Conservation (phyloP, 2,888 invertebrate species). For the Diaperis boleti region DNA sequence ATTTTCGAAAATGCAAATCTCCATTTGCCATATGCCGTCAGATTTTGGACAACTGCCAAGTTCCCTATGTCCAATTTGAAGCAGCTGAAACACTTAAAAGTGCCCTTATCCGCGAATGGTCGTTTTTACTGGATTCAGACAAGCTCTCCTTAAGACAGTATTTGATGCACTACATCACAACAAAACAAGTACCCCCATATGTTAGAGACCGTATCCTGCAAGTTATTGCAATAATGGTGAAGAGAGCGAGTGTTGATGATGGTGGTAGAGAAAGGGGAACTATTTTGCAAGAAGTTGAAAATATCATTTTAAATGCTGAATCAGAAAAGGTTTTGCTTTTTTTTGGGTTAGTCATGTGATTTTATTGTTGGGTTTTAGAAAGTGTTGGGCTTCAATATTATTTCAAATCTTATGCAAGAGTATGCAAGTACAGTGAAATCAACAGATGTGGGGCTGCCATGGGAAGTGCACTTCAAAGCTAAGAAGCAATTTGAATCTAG, state of each 20-base stretch:
- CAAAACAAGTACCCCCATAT: constrained; percentile 78
- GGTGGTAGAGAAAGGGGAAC: constrained; percentile 76
- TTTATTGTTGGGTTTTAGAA: constrained; percentile 75
- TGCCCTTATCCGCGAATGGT: constrained; percentile 88
- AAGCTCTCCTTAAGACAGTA: constrained; percentile 81
- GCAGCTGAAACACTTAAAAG: constrained; percentile 85
- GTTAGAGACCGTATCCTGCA: constrained; percentile 80
- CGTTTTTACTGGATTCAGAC: constrained; percentile 75
- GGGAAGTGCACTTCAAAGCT: constrained; percentile 87
- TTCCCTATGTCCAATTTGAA: constrained; percentile 89
- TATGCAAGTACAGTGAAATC: constrained; percentile 88
- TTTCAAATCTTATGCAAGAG: constrained; percentile 88
- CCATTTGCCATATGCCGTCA: constrained; percentile 85
- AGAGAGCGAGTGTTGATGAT: constrained; percentile 84
- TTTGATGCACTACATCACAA: constrained; percentile 81
- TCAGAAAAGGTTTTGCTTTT: constrained; percentile 74
- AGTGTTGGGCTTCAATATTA: constrained; percentile 86
- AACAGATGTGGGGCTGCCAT: constrained; percentile 87
- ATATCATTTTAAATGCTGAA: constrained; percentile 79
- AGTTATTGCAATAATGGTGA: constrained; percentile 89
- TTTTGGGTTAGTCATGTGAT: no score
- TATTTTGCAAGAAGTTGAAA: constrained; percentile 80
- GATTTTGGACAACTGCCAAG: constrained; percentile 79
- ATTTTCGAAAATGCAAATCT: constrained; percentile 83
- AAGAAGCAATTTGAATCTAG: constrained; percentile 87